Evolutionary conservation across 1,140 invertebrate genomes (phyloP).

Genomic region (Neodiprion fabricii): DNA sequence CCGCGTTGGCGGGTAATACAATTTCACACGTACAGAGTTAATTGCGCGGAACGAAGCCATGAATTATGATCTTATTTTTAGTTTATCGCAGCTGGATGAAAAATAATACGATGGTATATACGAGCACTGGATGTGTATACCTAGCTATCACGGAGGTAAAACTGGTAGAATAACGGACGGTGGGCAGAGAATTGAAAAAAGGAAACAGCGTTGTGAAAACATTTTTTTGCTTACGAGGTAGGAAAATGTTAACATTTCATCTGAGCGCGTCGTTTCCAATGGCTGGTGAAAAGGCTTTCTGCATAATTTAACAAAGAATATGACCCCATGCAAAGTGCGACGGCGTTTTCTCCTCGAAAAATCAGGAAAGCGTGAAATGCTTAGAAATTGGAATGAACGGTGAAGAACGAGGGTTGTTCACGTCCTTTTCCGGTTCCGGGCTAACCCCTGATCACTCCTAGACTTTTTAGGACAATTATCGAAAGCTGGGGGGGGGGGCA

Average conservation of each 20-base stretch:
- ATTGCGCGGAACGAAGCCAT: neutral
- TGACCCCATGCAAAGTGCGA: neutral
- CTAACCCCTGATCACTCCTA: neutral
- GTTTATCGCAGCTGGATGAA: neutral
- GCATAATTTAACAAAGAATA: neutral
- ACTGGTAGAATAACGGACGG: too few species aligned
- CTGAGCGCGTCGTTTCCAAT: neutral
- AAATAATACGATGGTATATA: neutral
- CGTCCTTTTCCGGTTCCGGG: neutral
- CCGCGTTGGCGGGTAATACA: neutral
- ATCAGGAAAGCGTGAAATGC: neutral
- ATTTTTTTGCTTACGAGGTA: neutral
- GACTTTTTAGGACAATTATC: neutral
- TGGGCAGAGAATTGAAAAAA: too few species aligned
- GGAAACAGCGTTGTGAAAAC: neutral
- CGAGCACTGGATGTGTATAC: neutral
- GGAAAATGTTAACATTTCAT: slow-evolving; percentile 1
- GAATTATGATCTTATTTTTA: neutral
- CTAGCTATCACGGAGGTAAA: too few species aligned
- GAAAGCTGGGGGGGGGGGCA: neutral
- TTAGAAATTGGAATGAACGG: neutral
- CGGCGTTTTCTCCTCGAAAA: neutral
- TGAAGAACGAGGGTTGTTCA: neutral
- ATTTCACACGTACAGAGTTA: neutral
- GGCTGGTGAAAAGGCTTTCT: neutral